Base-by-base conservation (phyloP, 2,888 invertebrate species). In the Hydriomena furcata region DNA sequence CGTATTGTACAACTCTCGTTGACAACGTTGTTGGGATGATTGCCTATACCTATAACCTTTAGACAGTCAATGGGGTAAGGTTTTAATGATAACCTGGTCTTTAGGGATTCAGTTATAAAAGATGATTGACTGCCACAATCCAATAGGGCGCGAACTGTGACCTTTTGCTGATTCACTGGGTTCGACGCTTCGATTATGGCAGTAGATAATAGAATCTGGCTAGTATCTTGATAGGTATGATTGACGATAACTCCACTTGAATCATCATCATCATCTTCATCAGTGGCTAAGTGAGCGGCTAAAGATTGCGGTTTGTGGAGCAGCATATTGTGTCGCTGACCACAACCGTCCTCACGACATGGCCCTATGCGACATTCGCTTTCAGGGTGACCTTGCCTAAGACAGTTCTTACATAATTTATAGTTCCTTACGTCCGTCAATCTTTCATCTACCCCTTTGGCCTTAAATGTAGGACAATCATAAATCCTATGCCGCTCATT, bases 291-390 rank as follows among this genome's bases (percentile, higher is more conserved):
- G 36, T 28, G 10, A 28, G 7, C 21, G 0, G 31, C 24, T 1
- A 20, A 20, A 20, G 30, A 21, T 37, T 21, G n/a, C 17, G 10
- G 23, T 1, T 5, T 7, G 8, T 65, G 65, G 1, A 68, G 41
- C n/a, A 67, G 34, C 1, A 25, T 58, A 8, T 69, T 63, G 24
- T 68, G 66, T 7, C 34, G 42, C 21, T 56, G 35, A 0, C 50
- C 57, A 21, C 68, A 67, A 2, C 23, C 35, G 7, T 7, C 10
- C 6, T 52, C 32, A 0, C 58, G 46, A 28, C 68, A 68, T 0
- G 65, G 58, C 1, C 65, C 64, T 44, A 65, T 41, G 1, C 60
- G 60, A 50, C 70, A 70, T 1, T 50, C 54, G 1, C 21, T 24
- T 1, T 21, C 8, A 1, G 30, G 24, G 13, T 67, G 65, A 1